Evolutionary conservation across 2,113 vertebrate genomes (phyloP), one percentile per base, ranked within the genome.

Genomic region (Leptosomus discolor): DNA sequence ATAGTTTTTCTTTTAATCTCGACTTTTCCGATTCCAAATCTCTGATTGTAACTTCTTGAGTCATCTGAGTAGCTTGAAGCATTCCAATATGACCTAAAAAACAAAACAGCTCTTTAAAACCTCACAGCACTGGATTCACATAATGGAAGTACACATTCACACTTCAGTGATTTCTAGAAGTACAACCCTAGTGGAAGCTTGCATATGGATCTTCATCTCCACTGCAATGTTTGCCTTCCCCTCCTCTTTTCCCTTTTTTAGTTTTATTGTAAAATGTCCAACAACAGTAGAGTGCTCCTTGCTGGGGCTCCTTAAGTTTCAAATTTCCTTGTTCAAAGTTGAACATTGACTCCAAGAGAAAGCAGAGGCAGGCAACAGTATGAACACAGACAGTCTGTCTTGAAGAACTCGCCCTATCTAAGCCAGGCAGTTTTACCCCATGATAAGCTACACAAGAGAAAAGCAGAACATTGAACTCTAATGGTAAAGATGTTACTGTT

Each of bases 51-150:
- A 99, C 99, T 93, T 99, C 99, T 93, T 99, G 99, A 96, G 99
- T 99, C 99, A 99, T 99, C 91, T 99, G 99, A 77, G 99, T 99
- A 97, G 99, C 99, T 98, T 99, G 99, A 94, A 99, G 99, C 97
- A 99, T 99, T 97, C 99, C 99, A 87, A 99, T 99, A 94, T 99
- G 99, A 98, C 99, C 99, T 99, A 95, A 85, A 95, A n/a, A 95
- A 80, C 43, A 94, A 96, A 91, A 74, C 12, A 93, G 56, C 21
- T 92, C 69, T 86, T 96, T 92, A 81, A 84, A 93, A 93, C 57
- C 36, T 85, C 39, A 58, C 12, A 68, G 39, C 54, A 94, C 13
- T 65, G 30, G 14, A 71, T 88, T 91, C 29, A 61, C 16, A 24
- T 39, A 65, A 85, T 9, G 65, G 46, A 83, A 92, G 56, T 46